phyloP scores from a whole-genome alignment of 2,113 vertebrate species.

The Solenodon paradoxus region DNA sequence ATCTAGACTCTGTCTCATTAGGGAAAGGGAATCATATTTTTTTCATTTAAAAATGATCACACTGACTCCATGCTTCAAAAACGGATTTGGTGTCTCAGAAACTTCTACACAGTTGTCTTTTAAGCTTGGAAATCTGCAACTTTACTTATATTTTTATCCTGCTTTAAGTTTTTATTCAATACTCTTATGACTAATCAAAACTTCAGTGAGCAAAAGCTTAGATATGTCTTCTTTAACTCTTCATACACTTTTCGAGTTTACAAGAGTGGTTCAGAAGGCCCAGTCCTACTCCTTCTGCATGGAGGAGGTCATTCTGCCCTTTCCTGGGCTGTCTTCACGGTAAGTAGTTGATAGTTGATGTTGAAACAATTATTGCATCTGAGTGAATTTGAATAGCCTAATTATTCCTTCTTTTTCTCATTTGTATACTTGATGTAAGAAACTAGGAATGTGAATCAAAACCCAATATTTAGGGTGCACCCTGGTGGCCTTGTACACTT shows the following conservation, averaged over 20 bases:
- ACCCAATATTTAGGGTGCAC: too few species aligned
- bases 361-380: neutral
- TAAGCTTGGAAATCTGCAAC: neutral
- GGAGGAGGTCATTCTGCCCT: conserved; percentile 98
- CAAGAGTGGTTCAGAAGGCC: conserved; percentile 93
- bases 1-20: neutral
- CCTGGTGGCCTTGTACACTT: too few species aligned
- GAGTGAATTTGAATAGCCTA: neutral
- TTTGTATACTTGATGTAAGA: neutral
- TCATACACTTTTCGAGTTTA: conserved; percentile 98
- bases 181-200: conserved; percentile 34
- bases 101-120: conserved; percentile 25
- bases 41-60: neutral
- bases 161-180: conserved; percentile 3
- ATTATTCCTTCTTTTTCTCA: neutral
- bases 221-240: conserved; percentile 87
- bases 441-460: neutral
- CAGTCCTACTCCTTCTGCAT: conserved; percentile 93
- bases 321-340: conserved; percentile 98
- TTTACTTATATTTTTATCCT: neutral
- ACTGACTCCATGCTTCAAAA: neutral
- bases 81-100: conserved; percentile 20
- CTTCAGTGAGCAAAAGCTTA: neutral
- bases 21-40: neutral
- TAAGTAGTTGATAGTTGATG: conserved; percentile 80